phyloP scores from a whole-genome alignment of 2,113 vertebrate species.

The Cyphomyrus plagiostoma region DNA sequence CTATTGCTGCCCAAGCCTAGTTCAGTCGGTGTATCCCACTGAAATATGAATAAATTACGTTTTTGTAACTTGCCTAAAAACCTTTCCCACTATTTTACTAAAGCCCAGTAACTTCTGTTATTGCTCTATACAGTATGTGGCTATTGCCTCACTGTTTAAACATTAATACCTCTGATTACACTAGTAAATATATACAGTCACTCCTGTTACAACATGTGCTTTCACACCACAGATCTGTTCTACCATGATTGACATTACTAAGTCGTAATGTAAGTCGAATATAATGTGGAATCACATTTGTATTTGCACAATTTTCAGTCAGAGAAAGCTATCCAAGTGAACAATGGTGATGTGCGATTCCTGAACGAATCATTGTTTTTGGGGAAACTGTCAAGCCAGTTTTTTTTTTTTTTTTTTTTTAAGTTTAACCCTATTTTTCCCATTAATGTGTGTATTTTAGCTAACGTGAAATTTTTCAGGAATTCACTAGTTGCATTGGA shows the following conservation, averaged over 20 bases:
- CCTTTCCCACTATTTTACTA: background rate
- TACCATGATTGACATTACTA: too few relatives aligned
- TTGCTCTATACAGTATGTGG: too few relatives aligned
- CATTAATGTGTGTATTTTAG: background rate
- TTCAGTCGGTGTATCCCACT: background rate
- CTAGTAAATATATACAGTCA: too few relatives aligned
- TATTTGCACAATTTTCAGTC: too few relatives aligned
- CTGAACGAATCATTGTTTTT: background rate
- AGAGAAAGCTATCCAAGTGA: too few relatives aligned
- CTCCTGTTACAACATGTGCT: too few relatives aligned
- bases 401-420: background rate
- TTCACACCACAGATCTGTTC: too few relatives aligned
- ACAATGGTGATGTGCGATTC: too few relatives aligned
- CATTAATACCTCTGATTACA: too few relatives aligned
- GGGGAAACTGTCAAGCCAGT: background rate
- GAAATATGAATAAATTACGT: background rate
- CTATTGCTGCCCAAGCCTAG: background rate
- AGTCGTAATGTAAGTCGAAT: too few relatives aligned
- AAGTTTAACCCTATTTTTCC: background rate
- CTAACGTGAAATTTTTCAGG: background rate
- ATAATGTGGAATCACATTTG: too few relatives aligned
- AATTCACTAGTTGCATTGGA: background rate
- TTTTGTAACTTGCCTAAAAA: background rate
- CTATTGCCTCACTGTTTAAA: too few relatives aligned
- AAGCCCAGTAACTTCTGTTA: background rate